Conservation (phyloP, 2,888 invertebrate genomes). For the Globia sparganii region DNA sequence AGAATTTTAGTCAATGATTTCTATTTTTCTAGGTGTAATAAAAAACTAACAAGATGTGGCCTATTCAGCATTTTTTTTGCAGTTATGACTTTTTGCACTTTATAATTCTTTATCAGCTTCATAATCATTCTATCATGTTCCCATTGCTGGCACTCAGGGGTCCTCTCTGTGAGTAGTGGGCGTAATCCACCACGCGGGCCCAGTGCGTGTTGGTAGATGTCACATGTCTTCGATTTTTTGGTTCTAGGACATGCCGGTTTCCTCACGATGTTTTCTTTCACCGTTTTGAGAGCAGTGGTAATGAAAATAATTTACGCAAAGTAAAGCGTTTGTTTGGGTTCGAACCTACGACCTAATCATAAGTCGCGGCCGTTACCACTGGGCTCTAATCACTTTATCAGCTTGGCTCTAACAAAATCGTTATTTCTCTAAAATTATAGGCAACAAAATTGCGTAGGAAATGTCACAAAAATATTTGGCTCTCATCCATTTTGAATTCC, state of each 20-base stretch:
- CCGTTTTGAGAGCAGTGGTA: too few relatives aligned
- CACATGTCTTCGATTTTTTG: neutral
- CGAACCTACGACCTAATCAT: neutral
- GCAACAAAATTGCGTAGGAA: slow-evolving; percentile 38
- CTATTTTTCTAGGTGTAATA: too few relatives aligned
- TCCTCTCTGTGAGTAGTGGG: too few relatives aligned
- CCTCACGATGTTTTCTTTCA: neutral
- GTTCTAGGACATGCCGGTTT: neutral
- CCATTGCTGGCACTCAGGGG: neutral
- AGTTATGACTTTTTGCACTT: neutral
- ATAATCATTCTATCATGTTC: neutral
- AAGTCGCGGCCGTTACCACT: neutral
- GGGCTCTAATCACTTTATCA: neutral
- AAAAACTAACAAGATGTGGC: neutral
- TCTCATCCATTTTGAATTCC: slow-evolving; percentile 51
- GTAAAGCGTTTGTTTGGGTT: neutral
- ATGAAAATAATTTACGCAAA: too few relatives aligned
- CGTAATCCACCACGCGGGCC: neutral
- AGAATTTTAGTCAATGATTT: neutral
- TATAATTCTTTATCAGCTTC: neutral
- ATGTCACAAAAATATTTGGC: slow-evolving; percentile 62
- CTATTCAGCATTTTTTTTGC: neutral
- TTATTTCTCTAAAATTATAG: slow-evolving; percentile 29
- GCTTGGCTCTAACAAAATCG: neutral
- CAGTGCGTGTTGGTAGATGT: neutral